These are phyloP conservation scores for Erinaceus europaeus DNA, from an alignment of 2,113 vertebrate genomes.

Conservation along the genomic window DNA sequence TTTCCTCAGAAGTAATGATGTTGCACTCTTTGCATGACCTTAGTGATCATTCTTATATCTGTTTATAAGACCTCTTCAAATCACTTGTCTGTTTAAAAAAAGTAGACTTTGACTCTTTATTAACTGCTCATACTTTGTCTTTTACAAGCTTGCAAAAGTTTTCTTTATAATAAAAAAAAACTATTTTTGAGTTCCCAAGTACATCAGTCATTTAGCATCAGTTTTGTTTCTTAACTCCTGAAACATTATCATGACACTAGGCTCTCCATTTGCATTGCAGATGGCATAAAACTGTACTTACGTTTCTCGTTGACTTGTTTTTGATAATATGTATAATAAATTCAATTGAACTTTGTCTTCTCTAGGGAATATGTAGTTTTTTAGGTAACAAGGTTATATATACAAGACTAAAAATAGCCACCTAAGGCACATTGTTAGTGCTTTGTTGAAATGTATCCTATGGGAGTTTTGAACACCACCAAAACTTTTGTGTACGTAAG, in stretches of 20 bases:
- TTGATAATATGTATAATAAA: slow-evolving; percentile 66
- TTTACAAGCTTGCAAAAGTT: background rate
- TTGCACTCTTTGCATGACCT: slow-evolving; percentile 4
- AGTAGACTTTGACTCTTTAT: background rate
- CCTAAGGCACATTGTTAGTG: slow-evolving; percentile 62
- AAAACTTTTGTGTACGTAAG: slow-evolving; percentile 67
- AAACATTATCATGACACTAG: background rate
- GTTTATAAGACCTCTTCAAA: background rate
- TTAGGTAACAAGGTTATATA: slow-evolving; percentile 72
- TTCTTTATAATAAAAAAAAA: slow-evolving; percentile 8
- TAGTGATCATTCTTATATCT: background rate
- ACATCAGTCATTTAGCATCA: background rate
- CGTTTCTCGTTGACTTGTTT: slow-evolving; percentile 57
- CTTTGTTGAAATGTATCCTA: slow-evolving; percentile 65
- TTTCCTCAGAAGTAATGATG: slow-evolving; percentile 1
- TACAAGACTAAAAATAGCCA: slow-evolving; percentile 62
- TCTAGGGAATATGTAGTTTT: slow-evolving; percentile 62
- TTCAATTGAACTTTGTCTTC: slow-evolving; percentile 73
- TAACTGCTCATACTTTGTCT: background rate
- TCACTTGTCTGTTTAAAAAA: background rate
- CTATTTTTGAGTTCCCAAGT: background rate
- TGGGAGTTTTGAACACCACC: slow-evolving; percentile 65
- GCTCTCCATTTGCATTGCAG: slow-evolving; percentile 15
- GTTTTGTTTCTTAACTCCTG: slow-evolving; percentile 24
- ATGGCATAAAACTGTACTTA: slow-evolving; percentile 19